Conservation (phyloP, 2,113 vertebrate species). For the Boleophthalmus pectinirostris region DNA sequence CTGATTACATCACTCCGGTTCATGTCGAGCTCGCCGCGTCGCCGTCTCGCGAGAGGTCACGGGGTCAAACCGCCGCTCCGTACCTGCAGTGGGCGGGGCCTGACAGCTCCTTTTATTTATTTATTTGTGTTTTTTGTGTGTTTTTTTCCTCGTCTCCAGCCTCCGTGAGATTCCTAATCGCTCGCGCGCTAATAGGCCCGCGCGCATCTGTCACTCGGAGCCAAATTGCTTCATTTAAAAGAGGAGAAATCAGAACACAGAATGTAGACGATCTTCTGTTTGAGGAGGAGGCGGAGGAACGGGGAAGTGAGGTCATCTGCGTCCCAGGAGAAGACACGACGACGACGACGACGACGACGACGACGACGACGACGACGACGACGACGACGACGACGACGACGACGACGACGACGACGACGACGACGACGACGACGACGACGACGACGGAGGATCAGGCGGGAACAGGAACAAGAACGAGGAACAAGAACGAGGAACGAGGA, state of each 20-base stretch:
- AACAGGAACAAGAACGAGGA: too few relatives aligned
- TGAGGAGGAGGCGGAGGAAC: slow-evolving; percentile 42
- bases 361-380: too few relatives aligned
- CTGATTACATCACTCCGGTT: too few relatives aligned
- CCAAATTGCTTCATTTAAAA: slow-evolving; percentile 76
- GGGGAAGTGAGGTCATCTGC: slow-evolving; percentile 56
- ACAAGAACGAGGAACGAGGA: too few relatives aligned
- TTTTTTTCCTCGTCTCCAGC: slow-evolving; percentile 29
- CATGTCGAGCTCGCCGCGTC: slow-evolving; percentile 32
- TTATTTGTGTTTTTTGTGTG: too few relatives aligned
- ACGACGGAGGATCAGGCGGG: too few relatives aligned
- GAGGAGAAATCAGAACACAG: slow-evolving; percentile 19
- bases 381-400: too few relatives aligned
- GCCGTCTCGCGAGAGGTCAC: slow-evolving; percentile 48
- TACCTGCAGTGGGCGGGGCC: slow-evolving; percentile 42
- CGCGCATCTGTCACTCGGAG: slow-evolving; percentile 76
- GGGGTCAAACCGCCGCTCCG: slow-evolving; percentile 45
- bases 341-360: too few relatives aligned
- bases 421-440: too few relatives aligned
- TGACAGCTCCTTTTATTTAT: too few relatives aligned
- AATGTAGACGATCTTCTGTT: slow-evolving; percentile 52
- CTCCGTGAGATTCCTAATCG: slow-evolving; percentile 66
- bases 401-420: too few relatives aligned
- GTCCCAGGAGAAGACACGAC: slow-evolving; percentile 48
- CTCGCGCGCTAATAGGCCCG: slow-evolving; percentile 70